These are phyloP conservation scores for Merops nubicus DNA, from an alignment of 2,113 vertebrate species.

Conservation along the genomic window DNA sequence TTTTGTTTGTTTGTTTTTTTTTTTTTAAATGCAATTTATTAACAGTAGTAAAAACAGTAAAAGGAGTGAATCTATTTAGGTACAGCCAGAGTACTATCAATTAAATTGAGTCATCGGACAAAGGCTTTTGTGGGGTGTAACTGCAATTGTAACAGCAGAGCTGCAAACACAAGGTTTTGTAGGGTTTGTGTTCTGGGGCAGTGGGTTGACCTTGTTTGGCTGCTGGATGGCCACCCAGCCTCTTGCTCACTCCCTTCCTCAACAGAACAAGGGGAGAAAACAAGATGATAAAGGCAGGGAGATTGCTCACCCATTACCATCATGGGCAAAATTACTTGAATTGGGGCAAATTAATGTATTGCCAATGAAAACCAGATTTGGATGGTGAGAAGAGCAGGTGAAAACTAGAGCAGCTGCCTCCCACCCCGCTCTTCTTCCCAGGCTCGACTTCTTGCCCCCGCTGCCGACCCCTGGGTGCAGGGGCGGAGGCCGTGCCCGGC, in stretches of 20 bases:
- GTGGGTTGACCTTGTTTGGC: neutral
- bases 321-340: neutral
- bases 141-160: neutral
- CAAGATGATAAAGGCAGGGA: neutral
- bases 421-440: fast-evolving
- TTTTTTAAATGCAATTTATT: neutral
- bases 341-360: neutral
- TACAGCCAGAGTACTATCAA: neutral
- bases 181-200: neutral
- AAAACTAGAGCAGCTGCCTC: neutral
- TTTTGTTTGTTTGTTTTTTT: neutral
- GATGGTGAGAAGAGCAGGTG: neutral
- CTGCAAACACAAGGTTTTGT: neutral
- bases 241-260: fast-evolving
- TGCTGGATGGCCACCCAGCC: neutral
- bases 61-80: neutral
- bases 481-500: fast-evolving
- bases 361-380: neutral
- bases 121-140: neutral
- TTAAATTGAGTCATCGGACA: neutral
- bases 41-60: neutral
- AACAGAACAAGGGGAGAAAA: neutral
- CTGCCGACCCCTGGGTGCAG: fast-evolving
- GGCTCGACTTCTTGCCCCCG: neutral
- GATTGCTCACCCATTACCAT: neutral